Base-by-base conservation (phyloP, 2,888 invertebrate species). In the Nemapogon koenigi region DNA sequence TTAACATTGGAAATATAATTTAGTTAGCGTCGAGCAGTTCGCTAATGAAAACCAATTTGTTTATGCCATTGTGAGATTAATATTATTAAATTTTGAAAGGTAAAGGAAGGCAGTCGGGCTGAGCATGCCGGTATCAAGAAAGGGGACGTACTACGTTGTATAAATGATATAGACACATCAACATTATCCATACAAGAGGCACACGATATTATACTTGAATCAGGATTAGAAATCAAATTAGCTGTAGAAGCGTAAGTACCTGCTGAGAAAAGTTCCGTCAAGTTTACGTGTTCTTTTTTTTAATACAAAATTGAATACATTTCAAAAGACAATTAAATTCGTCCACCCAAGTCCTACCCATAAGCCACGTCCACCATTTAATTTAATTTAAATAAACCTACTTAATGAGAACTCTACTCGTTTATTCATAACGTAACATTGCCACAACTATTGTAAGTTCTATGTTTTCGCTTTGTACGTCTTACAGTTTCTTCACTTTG, bases 131-230 rank as follows among this genome's bases (percentile, higher is more conserved):
- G 58, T 3, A 57, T 60, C 31, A 44, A 49, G 43, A 43, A 49
- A 0, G 60, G 59, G 3, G 60, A 60, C 41, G 45, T 47, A 3
- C 37, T 60, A 10, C 41, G 37, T n/a, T 48, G 49, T 29, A 55
- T 60, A 19, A 59, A 60, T 36, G 56, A 49, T 3, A 47, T 58
- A 6, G 48, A 49, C 35, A 50, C 56, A 1, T 46, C 48, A 16
- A 55, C 49, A 2, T 44, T 60, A 13, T 53, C 58, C 0, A 46
- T 60, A 3, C 51, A 55, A 41, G 48, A 57, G 39, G 60, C 60
- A 2, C 60, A 60, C 35, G 57, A 57, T 37, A 48, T 58, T 26
- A 56, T 60, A 6, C 39, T 57, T 1, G 48, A 52, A 19, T 57
- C 53, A 3, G 60, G 60, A 3, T 42, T 57, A 7, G 50, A 59